These are phyloP conservation scores for Dione juno DNA, from an alignment of 2,888 invertebrate genomes.

Conservation along the genomic window DNA sequence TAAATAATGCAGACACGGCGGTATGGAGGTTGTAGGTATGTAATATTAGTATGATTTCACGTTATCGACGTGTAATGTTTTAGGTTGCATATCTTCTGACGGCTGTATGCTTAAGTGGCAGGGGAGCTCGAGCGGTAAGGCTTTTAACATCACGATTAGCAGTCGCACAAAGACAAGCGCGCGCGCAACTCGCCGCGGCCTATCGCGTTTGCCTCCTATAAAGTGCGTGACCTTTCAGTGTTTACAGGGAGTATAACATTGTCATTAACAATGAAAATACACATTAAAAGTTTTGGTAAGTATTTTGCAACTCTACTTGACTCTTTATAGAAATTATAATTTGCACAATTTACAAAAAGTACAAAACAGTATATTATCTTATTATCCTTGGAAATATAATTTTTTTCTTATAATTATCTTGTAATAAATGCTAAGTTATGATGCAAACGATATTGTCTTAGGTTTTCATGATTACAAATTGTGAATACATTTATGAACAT, in stretches of 20 bases:
- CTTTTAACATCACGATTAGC: slow-evolving; percentile 61
- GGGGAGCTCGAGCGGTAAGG: slow-evolving; percentile 54
- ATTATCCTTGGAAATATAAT: neutral
- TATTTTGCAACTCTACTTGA: slow-evolving; percentile 26
- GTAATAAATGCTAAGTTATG: neutral
- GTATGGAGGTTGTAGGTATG: neutral
- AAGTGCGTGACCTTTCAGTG: slow-evolving; percentile 53
- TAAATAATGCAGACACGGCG: slow-evolving; percentile 31
- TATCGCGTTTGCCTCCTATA: slow-evolving; percentile 51
- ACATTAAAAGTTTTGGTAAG: slow-evolving; percentile 74
- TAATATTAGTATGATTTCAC: slow-evolving; percentile 8
- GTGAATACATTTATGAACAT: neutral
- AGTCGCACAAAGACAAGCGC: slow-evolving; percentile 71
- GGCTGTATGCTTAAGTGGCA: slow-evolving; percentile 64
- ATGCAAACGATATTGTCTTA: neutral
- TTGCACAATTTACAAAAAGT: neutral
- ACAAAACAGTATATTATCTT: neutral
- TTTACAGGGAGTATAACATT: slow-evolving; percentile 56
- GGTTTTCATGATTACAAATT: neutral
- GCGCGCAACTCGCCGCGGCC: slow-evolving; percentile 64
- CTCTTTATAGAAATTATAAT: neutral
- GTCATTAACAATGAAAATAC: slow-evolving; percentile 68
- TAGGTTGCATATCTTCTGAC: slow-evolving; percentile 53
- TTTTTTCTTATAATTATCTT: slow-evolving; percentile 11
- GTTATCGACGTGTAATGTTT: slow-evolving; percentile 25